phyloP scores from a whole-genome alignment of 2,113 vertebrate genomes.

The Bos javanicus region DNA sequence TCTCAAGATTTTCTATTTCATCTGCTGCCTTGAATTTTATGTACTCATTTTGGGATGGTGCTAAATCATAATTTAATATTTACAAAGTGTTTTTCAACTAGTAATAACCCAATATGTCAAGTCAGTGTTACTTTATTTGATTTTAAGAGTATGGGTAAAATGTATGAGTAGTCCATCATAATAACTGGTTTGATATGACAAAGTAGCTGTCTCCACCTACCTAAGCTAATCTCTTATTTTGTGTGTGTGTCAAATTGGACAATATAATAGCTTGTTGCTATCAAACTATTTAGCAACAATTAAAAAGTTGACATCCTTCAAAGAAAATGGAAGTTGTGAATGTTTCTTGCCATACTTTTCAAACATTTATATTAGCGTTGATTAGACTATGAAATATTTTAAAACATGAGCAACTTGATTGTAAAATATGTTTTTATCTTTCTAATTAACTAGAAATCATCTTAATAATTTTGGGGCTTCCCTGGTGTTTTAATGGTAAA shows the following conservation, averaged over 20 bases:
- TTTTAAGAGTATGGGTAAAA: neutral
- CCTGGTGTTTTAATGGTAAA: neutral
- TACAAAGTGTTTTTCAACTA: neutral
- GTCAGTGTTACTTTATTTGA: neutral
- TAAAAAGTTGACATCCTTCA: neutral
- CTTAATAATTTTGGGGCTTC: neutral
- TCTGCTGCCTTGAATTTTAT: neutral
- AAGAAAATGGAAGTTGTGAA: neutral
- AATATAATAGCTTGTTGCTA: neutral
- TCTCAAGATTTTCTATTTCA: neutral
- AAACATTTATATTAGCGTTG: neutral
- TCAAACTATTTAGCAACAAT: neutral
- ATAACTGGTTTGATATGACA: neutral
- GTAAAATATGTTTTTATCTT: neutral
- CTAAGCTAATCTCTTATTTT: neutral
- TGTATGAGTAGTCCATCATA: neutral
- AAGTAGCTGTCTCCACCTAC: neutral
- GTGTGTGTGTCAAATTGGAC: neutral
- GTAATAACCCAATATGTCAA: neutral
- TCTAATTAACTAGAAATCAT: neutral
- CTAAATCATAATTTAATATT: constrained; percentile 17
- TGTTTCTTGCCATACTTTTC: neutral
- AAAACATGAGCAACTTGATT: neutral
- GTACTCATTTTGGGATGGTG: neutral
- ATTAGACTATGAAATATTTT: neutral